Evolutionary conservation across 2,797 vertebrate species (phyloP).

Genomic region (Aldrovandia affinis): DNA sequence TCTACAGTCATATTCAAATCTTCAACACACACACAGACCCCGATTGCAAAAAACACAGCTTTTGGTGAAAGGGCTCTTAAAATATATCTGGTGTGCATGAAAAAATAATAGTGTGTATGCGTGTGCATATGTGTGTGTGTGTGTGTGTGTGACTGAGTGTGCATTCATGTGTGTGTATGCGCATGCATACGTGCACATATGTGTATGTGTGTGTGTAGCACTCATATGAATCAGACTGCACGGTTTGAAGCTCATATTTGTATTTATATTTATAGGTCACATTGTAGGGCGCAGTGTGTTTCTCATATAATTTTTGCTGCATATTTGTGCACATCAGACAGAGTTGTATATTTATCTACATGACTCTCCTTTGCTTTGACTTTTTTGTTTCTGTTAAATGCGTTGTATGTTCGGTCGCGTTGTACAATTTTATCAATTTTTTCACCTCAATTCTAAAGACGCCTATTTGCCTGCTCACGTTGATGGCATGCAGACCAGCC

Average conservation of each 20-base stretch:
- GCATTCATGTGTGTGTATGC: background rate
- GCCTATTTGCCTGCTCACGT: background rate
- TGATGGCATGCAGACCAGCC: background rate
- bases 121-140: background rate
- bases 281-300: background rate
- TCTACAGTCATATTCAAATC: background rate
- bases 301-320: background rate
- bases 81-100: background rate
- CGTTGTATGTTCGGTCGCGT: background rate
- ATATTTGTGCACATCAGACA: background rate
- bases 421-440: constrained; percentile 10
- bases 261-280: too few relatives aligned
- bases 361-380: background rate
- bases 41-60: too few relatives aligned
- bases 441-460: background rate
- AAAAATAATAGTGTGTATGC: too few relatives aligned
- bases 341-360: background rate
- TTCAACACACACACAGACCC: background rate
- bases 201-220: too few relatives aligned
- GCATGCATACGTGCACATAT: too few relatives aligned
- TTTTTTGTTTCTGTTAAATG: background rate
- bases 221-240: too few relatives aligned
- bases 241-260: too few relatives aligned
- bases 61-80: background rate
- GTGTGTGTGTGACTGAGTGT: background rate